These are phyloP conservation scores for Apomyelois bistriatella DNA, from an alignment of 2,888 invertebrate species.

Conservation along the genomic window DNA sequence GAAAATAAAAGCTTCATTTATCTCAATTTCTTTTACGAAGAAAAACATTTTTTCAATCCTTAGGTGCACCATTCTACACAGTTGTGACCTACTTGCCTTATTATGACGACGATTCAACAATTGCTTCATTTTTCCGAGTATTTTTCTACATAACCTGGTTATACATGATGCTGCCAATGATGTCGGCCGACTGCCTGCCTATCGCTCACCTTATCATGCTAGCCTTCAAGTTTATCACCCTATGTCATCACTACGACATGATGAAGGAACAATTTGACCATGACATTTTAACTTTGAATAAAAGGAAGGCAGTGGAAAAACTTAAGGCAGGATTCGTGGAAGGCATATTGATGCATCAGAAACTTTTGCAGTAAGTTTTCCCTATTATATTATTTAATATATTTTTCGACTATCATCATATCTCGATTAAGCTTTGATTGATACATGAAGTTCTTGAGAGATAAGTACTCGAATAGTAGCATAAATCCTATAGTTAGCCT, in stretches of 20 bases:
- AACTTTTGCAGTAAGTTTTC: conserved; percentile 51
- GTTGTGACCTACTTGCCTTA: conserved; percentile 63
- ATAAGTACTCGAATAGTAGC: no score
- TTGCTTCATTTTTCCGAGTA: conserved; percentile 47
- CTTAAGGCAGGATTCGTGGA: conserved; percentile 50
- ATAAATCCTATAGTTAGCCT: no score
- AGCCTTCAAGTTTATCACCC: conserved; percentile 58
- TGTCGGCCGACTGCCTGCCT: conserved; percentile 66
- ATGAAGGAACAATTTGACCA: conserved; percentile 46
- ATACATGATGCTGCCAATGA: conserved; percentile 72
- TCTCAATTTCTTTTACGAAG: neutral
- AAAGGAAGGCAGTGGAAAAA: conserved; percentile 38
- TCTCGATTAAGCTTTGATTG: no score
- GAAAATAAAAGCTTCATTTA: neutral
- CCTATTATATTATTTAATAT: no score
- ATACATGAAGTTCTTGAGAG: no score
- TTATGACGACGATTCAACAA: conserved; percentile 48
- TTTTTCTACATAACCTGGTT: conserved; percentile 65
- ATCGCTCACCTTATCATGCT: conserved; percentile 58
- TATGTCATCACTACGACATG: conserved; percentile 50
- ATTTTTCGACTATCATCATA: no score
- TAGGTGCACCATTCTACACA: conserved; percentile 64
- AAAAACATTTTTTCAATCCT: conserved; percentile 3
- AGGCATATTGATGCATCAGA: conserved; percentile 62
- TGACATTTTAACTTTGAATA: conserved; percentile 34